Base-by-base conservation (phyloP, 2,888 invertebrate species). In the Hydropsyche betteni region DNA sequence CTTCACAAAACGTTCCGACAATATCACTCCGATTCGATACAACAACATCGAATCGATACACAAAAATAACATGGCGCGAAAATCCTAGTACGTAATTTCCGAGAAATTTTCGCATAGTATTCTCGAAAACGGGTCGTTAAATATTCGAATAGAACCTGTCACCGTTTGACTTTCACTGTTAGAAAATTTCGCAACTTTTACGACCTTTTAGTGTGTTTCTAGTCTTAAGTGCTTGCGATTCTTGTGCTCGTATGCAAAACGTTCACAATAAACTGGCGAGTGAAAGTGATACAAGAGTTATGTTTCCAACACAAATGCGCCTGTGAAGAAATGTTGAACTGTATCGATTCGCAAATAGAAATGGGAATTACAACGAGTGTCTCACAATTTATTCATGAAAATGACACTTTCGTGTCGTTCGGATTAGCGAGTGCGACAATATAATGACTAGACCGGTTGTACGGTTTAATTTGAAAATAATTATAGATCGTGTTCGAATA, bases 361-460 rank as follows among this genome's bases (percentile, higher is more conserved):
- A 58, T 58, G 58, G 58, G 24, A 58, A 58, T 58, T 58, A 58
- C 24, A 58, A 16, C 58, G 58, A 14, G 58, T 58, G 58, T 58
- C 58, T 8, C 16, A 58, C 16, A 58, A 58, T 16, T 16, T 58
- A 58, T 58, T 58, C 58, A 58, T 8, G 24, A 24, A 58, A 58
- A 44, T 24, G 58, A 58, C 58, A 16, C 58, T 58, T 44, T 44
- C 44, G 10, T 44, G 44, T 4, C 44, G 44, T 44, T 44, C 44
- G 44, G 44, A 44, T 44, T 44, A 44, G 44, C 10, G 44, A 44
- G 44, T 44, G 44, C 8, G 5, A 24, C 16, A 58, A 8, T 16
- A 58, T 58, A 58, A 58, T 53, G 16, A 53, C 53, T 16, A 53
- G 51, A 12, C 24, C 24, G 24, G 24, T 24, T 24, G 24, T 24